phyloP scores from a whole-genome alignment of 2,797 vertebrate genomes.

The Bryconaethiops microstoma region DNA sequence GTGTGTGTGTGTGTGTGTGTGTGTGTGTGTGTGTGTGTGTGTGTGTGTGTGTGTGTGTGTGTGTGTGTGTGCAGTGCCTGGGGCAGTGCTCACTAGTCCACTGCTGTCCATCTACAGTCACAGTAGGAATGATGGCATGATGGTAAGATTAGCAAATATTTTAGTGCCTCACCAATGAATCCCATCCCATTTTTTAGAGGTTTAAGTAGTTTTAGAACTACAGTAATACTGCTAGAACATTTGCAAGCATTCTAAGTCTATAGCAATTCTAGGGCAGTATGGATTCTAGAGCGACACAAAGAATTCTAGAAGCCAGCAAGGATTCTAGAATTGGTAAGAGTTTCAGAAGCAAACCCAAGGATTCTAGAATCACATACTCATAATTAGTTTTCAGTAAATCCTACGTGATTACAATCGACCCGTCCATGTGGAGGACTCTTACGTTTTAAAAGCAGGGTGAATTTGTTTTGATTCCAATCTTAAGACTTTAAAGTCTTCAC shows the following conservation, averaged over 20 bases:
- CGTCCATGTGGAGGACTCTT: too few species aligned
- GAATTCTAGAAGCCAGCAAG: too few species aligned
- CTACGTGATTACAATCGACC: too few species aligned
- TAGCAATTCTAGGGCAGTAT: too few species aligned
- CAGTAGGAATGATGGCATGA: neutral
- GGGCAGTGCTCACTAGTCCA: neutral
- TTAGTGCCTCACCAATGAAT: too few species aligned
- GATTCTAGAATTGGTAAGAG: too few species aligned
- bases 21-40: neutral
- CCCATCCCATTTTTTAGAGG: too few species aligned
- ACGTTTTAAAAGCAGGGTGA: neutral
- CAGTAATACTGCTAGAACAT: neutral
- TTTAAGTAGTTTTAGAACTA: neutral
- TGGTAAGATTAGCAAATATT: too few species aligned
- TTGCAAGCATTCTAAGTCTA: neutral
- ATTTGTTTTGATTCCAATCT: too few species aligned
- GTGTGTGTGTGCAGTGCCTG: neutral
- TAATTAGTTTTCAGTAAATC: too few species aligned
- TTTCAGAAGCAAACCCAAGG: neutral
- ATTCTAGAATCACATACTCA: neutral
- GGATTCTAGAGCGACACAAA: neutral
- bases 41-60: neutral
- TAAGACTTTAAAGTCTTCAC: too few species aligned
- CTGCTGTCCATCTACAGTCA: neutral
- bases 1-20: slow-evolving; percentile 6